These are phyloP conservation scores for Drosophila kanekoi DNA, from an alignment of 2,888 invertebrate genomes.

Conservation along the genomic window DNA sequence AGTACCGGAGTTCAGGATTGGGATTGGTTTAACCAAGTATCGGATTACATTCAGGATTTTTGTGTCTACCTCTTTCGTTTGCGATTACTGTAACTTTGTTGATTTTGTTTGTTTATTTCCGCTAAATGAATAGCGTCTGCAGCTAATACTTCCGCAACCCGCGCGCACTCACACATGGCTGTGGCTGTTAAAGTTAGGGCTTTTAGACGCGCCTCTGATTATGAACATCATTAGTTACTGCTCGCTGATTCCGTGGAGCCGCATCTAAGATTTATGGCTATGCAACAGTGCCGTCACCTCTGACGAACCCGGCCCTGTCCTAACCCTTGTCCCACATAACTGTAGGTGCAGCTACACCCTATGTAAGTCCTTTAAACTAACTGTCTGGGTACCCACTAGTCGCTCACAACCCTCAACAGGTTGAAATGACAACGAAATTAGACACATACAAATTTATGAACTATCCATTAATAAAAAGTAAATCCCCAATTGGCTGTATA, in stretches of 20 bases:
- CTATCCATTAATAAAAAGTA: no score
- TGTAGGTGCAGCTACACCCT: slow-evolving; percentile 48
- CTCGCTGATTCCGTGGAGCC: slow-evolving; percentile 53
- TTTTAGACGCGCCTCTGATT: slow-evolving; percentile 77
- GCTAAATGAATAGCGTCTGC: slow-evolving; percentile 79
- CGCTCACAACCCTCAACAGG: slow-evolving; percentile 5
- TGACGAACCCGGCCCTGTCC: no score
- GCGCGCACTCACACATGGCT: no score
- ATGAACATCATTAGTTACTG: slow-evolving; percentile 78
- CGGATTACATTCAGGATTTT: background rate
- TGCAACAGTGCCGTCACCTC: slow-evolving; percentile 39
- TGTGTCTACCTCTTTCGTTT: background rate
- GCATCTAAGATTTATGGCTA: slow-evolving; percentile 66
- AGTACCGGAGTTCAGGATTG: slow-evolving; percentile 28
- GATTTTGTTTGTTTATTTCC: slow-evolving; percentile 76
- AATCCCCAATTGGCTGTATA: no score
- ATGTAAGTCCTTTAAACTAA: slow-evolving; percentile 10
- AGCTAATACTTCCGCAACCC: slow-evolving; percentile 74
- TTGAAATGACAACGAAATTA: no score
- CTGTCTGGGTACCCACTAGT: slow-evolving; percentile 19
- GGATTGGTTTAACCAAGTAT: slow-evolving; percentile 14
- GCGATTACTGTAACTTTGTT: slow-evolving; percentile 55
- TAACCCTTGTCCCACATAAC: slow-evolving; percentile 51
- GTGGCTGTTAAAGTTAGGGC: slow-evolving; percentile 53
- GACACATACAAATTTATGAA: no score